phyloP scores from a whole-genome alignment of 2,797 vertebrate genomes.

The Potorous gilbertii region DNA sequence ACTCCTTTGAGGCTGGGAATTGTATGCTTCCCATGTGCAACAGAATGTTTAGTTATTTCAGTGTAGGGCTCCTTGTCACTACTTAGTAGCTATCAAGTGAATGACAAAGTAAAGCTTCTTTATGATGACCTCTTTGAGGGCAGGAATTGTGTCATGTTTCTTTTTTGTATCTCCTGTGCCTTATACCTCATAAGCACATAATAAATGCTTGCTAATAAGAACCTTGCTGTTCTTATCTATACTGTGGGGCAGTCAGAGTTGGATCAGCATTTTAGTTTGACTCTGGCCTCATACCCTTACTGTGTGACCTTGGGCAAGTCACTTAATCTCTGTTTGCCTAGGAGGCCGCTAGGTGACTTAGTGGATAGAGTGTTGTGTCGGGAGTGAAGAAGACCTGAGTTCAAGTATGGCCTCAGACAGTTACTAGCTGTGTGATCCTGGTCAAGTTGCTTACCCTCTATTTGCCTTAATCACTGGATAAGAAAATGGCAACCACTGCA shows the following conservation, averaged over 20 bases:
- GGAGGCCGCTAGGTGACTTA: too few species aligned
- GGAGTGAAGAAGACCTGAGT: background rate
- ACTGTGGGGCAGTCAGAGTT: background rate
- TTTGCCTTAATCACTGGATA: background rate
- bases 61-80: slow-evolving; percentile 55
- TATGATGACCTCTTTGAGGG: background rate
- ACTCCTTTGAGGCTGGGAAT: slow-evolving; percentile 46
- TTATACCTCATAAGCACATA: background rate
- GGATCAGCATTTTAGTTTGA: background rate
- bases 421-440: background rate
- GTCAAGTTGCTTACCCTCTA: background rate
- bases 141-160: background rate
- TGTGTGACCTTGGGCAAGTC: too few species aligned
- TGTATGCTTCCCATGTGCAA: slow-evolving; percentile 61
- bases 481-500: background rate
- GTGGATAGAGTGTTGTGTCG: background rate
- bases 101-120: slow-evolving; percentile 40
- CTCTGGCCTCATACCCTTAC: too few species aligned
- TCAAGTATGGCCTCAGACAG: background rate
- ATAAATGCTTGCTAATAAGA: background rate
- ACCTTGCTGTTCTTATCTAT: background rate
- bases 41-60: slow-evolving; percentile 5
- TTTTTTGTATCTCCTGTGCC: background rate
- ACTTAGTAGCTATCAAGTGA: slow-evolving; percentile 58
- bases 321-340: too few species aligned